Conservation (phyloP, 2,113 vertebrate genomes). For the Gobiocypris rarus region DNA sequence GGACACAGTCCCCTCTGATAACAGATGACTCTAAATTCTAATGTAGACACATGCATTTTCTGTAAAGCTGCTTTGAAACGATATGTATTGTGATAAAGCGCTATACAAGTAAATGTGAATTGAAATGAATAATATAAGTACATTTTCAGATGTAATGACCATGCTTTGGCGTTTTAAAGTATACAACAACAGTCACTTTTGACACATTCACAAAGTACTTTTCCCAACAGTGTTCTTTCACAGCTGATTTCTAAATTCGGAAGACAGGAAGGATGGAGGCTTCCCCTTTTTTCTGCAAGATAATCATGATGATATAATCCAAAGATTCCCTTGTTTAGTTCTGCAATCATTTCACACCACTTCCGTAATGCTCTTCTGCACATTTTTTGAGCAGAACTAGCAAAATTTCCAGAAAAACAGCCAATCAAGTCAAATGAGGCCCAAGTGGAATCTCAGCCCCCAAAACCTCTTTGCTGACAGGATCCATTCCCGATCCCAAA, state of each 20-base stretch:
- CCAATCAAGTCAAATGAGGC: too few species aligned
- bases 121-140: background rate
- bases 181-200: background rate
- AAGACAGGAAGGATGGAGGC: background rate
- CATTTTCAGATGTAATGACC: background rate
- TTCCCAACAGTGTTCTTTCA: background rate
- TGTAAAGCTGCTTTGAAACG: too few species aligned
- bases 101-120: too few species aligned
- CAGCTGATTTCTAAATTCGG: constrained; percentile 9
- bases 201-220: background rate
- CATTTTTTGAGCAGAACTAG: background rate
- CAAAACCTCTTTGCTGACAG: constrained; percentile 43
- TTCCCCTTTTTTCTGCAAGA: constrained; percentile 12
- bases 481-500: constrained; percentile 45
- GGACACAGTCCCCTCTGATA: too few species aligned
- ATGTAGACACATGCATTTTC: too few species aligned
- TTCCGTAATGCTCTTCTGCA: background rate
- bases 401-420: background rate
- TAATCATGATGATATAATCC: constrained; percentile 22
- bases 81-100: too few species aligned
- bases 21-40: too few species aligned
- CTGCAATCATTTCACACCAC: background rate
- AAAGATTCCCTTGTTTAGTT: constrained; percentile 7
- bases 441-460: background rate
- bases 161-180: background rate